These are phyloP conservation scores for Syngnathus typhle DNA, from an alignment of 2,113 vertebrate species.

Conservation along the genomic window DNA sequence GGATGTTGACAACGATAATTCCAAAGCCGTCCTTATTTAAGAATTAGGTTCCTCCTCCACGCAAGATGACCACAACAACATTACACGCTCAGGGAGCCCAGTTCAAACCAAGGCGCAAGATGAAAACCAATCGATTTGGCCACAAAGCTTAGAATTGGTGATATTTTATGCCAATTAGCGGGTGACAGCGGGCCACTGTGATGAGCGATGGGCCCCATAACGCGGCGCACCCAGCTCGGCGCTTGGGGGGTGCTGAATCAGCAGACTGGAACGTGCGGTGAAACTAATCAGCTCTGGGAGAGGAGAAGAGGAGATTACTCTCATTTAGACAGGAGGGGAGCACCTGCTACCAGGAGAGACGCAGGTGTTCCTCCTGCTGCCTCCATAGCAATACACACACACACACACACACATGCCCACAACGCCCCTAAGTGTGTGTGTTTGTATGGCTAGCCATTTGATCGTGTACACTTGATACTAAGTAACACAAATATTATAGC, in stretches of 20 bases:
- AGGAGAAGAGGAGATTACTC: slow-evolving; percentile 60
- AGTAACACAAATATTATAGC: too few relatives aligned
- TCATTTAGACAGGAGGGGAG: slow-evolving; percentile 67
- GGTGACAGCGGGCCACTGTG: slow-evolving; percentile 62
- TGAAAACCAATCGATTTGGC: slow-evolving; percentile 51
- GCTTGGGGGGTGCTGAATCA: slow-evolving; percentile 68
- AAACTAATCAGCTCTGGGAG: slow-evolving; percentile 71
- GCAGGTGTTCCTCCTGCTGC: slow-evolving; percentile 69
- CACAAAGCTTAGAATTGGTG: slow-evolving; percentile 62
- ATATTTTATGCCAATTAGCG: slow-evolving; percentile 79
- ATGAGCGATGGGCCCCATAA: slow-evolving; percentile 68
- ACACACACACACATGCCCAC: slow-evolving; percentile 31
- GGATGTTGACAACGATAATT: too few relatives aligned
- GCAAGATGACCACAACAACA: slow-evolving; percentile 1
- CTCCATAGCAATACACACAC: slow-evolving; percentile 45
- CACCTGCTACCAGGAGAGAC: slow-evolving; percentile 69
- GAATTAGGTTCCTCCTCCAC: too few relatives aligned
- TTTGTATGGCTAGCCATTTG: neutral
- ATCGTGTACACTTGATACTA: neutral
- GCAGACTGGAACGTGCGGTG: slow-evolving; percentile 63
- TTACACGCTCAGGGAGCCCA: slow-evolving; percentile 32
- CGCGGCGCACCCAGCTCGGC: slow-evolving; percentile 48
- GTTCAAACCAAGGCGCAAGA: slow-evolving; percentile 31
- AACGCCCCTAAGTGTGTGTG: slow-evolving; percentile 6
- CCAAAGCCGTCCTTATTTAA: too few relatives aligned